Evolutionary conservation across 2,113 vertebrate genomes (phyloP).

Genomic region (Turnix velox): DNA sequence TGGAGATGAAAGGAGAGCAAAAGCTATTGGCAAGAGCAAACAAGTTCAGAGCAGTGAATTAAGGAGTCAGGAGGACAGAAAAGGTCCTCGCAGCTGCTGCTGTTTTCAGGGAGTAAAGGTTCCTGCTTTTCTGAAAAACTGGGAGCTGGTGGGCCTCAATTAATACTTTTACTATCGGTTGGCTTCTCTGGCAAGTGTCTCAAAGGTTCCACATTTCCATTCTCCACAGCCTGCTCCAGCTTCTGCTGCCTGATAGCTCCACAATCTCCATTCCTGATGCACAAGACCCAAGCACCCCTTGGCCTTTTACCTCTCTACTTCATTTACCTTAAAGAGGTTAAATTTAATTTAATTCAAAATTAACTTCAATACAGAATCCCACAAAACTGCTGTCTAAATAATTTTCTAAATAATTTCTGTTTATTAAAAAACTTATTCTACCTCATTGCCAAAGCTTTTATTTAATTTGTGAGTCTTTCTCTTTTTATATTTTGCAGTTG

Average conservation of each 20-base stretch:
- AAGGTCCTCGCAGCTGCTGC: neutral
- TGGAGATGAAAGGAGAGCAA: constrained; percentile 10
- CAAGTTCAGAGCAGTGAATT: constrained; percentile 33
- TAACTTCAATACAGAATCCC: neutral
- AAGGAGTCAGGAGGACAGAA: neutral
- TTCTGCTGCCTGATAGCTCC: neutral
- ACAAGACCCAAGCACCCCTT: neutral
- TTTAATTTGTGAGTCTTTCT: neutral
- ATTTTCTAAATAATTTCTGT: neutral
- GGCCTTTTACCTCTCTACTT: neutral
- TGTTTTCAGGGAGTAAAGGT: neutral
- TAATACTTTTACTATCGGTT: neutral
- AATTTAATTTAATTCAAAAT: neutral
- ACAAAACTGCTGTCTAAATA: neutral
- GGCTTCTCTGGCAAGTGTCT: neutral
- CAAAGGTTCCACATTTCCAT: neutral
- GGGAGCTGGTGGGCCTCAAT: neutral
- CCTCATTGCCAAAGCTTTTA: neutral
- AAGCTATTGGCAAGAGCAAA: constrained; percentile 37
- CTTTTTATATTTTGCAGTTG: neutral
- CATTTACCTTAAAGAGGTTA: neutral
- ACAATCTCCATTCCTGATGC: accelerated
- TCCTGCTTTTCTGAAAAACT: neutral
- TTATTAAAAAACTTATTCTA: neutral
- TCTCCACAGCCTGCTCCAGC: neutral